Percentiles rank a stretch among this genome's conserved stretches.
These are phyloP conservation scores for Nomada lathburiana DNA, from an alignment of 2,888 invertebrate species.

Conservation along the genomic window DNA sequence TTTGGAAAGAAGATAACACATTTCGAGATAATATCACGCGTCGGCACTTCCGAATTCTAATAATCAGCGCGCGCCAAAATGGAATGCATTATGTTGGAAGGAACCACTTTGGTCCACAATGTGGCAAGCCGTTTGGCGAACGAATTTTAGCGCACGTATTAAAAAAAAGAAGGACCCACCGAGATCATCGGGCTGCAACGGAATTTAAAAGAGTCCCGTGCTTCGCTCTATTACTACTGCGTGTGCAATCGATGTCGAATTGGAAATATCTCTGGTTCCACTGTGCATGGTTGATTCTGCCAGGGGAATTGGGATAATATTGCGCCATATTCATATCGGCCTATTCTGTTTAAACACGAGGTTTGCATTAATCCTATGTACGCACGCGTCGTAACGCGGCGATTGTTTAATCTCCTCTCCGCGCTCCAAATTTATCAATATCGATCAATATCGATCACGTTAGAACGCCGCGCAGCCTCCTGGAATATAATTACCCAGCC, in stretches of 20 bases:
- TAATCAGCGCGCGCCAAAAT: slow-evolving; percentile 48
- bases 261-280: slow-evolving; percentile 55
- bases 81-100: slow-evolving; percentile 63
- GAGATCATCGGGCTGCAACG: too few species aligned
- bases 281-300: slow-evolving; percentile 37
- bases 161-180: slow-evolving; percentile 13
- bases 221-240: slow-evolving; percentile 35
- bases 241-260: slow-evolving; percentile 54
- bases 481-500: slow-evolving; percentile 20
- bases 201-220: slow-evolving; percentile 38
- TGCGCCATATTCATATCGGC: slow-evolving; percentile 32
- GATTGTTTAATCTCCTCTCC: slow-evolving; percentile 59
- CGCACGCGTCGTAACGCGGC: slow-evolving; percentile 31
- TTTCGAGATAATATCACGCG: slow-evolving; percentile 43
- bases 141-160: slow-evolving; percentile 58
- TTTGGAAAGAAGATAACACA: background rate
- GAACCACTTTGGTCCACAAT: slow-evolving; percentile 64
- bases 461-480: background rate
- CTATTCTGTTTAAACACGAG: slow-evolving; percentile 40
- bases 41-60: slow-evolving; percentile 48
- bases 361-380: slow-evolving; percentile 20
- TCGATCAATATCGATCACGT: slow-evolving; percentile 58
- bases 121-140: slow-evolving; percentile 60
- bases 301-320: slow-evolving; percentile 45
- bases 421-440: slow-evolving; percentile 53